These are phyloP conservation scores for Trilocha varians DNA, from an alignment of 2,888 invertebrate genomes.

Conservation along the genomic window DNA sequence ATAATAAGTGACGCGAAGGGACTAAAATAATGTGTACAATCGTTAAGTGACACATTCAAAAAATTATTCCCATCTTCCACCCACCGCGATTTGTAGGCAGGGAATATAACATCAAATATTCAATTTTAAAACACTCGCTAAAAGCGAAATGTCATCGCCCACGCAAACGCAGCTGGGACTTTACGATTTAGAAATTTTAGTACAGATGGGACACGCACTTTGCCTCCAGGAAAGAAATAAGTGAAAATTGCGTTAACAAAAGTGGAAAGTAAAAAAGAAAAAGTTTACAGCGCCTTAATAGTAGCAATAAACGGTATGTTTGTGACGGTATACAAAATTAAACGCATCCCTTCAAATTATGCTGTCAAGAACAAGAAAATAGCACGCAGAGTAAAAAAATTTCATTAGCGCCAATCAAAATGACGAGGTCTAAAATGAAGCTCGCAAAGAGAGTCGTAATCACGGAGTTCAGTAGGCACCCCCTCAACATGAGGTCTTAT, in stretches of 20 bases:
- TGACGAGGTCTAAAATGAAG: constrained; percentile 73
- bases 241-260: constrained; percentile 66
- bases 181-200: constrained; percentile 66
- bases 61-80: constrained; percentile 56
- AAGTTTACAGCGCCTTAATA: constrained; percentile 7
- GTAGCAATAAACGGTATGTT: constrained; percentile 46
- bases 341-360: constrained; percentile 58
- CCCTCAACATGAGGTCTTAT: constrained; percentile 73
- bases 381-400: constrained; percentile 65
- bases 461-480: constrained; percentile 68
- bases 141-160: constrained; percentile 71
- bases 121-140: constrained; percentile 73
- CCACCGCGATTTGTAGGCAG: constrained; percentile 64
- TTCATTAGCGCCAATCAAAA: constrained; percentile 74
- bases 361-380: constrained; percentile 70
- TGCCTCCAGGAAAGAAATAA: constrained; percentile 52
- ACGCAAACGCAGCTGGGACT: constrained; percentile 66
- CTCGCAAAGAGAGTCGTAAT: constrained; percentile 71
- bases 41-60: constrained; percentile 58
- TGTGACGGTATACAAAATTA: constrained; percentile 53
- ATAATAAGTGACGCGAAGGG: constrained; percentile 12
- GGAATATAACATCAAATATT: constrained; percentile 71
- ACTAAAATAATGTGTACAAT: constrained; percentile 47
- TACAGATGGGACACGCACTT: constrained; percentile 70
- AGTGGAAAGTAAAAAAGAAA: constrained; percentile 65